Base-by-base conservation (phyloP, 2,113 vertebrate species). In the Struthio camelus region DNA sequence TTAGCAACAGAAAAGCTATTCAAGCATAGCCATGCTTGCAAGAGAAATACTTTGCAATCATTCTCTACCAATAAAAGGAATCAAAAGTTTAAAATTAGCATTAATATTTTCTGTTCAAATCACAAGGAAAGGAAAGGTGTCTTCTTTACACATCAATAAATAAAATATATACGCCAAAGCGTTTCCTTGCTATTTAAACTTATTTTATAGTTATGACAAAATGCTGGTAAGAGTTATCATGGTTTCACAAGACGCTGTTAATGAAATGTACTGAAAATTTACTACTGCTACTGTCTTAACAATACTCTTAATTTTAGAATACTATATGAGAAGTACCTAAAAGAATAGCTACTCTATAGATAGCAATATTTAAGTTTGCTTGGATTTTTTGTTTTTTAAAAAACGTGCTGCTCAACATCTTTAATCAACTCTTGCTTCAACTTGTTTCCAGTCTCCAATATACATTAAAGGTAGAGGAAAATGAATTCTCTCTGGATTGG, bases 291-390 rank as follows among this genome's bases (percentile, higher is more conserved):
- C 13, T 30, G 59, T 54, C 80, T 30, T 58, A 62, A 34, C 16
- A 66, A 51, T 20, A 56, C 14, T n/a, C 22, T 19, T 19, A 30
- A 84, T 50, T 92, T 91, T 19, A 75, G 27, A 90, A 76, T 23
- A 62, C 2, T 44, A 62, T 42, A 42, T 38, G 0, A 73, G 82
- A 44, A 51, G 12, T 54, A 92, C 0, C 32, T 38, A n/a, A 85
- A 79, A n/a, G 19, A 12, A 44, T 11, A 48, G 86, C 36, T 4
- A 84, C 12, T 85, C 56, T 19, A 12, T 16, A 85, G 5, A 75
- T 75, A 50, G 62, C 38, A 78, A 27, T 2, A 42, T 3, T 28
- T 12, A 0, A 3, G 3, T 4, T 12, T 28, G 62, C 66, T 30
- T 24, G 22, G 22, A 54, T 24, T 38, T 38, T 25, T 24, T 64